Evolutionary conservation across 2,888 invertebrate species (phyloP).

Genomic region (Fabriciana adippe): DNA sequence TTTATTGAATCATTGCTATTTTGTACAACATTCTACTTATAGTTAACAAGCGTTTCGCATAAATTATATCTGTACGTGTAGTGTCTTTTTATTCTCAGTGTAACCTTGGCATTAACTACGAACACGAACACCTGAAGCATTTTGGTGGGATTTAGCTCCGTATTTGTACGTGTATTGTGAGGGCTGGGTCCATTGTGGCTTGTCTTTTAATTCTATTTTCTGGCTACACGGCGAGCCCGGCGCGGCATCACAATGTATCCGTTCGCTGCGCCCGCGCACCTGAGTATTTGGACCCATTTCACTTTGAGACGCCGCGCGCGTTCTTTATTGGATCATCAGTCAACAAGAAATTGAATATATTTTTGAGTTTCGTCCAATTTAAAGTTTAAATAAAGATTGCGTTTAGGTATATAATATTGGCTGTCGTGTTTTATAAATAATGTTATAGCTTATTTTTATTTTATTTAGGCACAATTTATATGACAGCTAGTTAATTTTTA

Average conservation of each 20-base stretch:
- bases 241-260: constrained; percentile 64
- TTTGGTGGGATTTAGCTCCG: constrained; percentile 57
- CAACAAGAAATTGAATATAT: constrained; percentile 45
- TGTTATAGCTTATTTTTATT: too few species aligned
- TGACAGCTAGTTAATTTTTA: too few species aligned
- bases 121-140: constrained; percentile 51
- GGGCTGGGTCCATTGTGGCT: constrained; percentile 67
- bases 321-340: constrained; percentile 53
- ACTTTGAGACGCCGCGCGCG: constrained; percentile 68
- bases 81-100: constrained; percentile 27
- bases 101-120: constrained; percentile 41
- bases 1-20: neutral
- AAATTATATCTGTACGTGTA: constrained; percentile 18
- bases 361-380: constrained; percentile 38
- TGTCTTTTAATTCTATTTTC: constrained; percentile 72
- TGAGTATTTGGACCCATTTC: constrained; percentile 71
- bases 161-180: constrained; percentile 67
- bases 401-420: neutral
- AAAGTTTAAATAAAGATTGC: constrained; percentile 21
- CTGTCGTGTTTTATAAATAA: too few species aligned
- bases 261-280: constrained; percentile 59
- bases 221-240: constrained; percentile 47
- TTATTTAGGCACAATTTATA: too few species aligned
- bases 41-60: constrained; percentile 32
- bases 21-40: constrained; percentile 11